phyloP scores from a whole-genome alignment of 2,888 invertebrate genomes.

The Aphrophora alni region DNA sequence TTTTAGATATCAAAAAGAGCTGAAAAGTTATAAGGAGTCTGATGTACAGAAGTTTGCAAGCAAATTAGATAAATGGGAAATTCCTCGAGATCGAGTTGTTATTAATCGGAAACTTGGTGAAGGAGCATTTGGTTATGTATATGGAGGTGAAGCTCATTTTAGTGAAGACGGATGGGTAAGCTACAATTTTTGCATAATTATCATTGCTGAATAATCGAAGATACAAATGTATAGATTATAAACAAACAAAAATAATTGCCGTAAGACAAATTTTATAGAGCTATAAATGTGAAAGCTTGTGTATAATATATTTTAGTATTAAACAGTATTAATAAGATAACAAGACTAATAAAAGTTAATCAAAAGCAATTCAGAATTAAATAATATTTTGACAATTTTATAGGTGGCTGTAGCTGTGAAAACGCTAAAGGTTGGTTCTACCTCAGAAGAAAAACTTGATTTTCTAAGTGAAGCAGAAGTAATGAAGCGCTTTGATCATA shows the following conservation, averaged over 20 bases:
- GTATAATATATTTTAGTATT: no score
- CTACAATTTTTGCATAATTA: constrained; percentile 9
- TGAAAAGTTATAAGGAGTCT: not conserved
- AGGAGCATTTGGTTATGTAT: constrained; percentile 93
- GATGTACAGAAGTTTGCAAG: not conserved
- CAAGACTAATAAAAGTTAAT: no score
- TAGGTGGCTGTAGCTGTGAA: constrained; percentile 82
- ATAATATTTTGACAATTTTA: not conserved
- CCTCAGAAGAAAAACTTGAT: constrained; percentile 85
- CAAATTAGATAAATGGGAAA: constrained; percentile 84
- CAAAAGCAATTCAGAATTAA: no score
- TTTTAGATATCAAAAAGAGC: not conserved
- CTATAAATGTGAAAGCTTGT: no score
- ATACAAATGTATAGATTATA: no score
- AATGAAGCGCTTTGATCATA: constrained; percentile 92
- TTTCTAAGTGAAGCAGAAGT: constrained; percentile 92
- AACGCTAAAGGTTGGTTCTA: constrained; percentile 83
- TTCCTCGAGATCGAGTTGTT: constrained; percentile 82
- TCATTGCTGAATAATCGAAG: no score
- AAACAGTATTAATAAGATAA: no score
- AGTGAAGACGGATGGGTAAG: constrained; percentile 71
- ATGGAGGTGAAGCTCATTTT: constrained; percentile 85
- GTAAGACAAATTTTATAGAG: no score
- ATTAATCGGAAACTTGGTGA: constrained; percentile 86
- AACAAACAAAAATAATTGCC: no score